Evolutionary conservation across 2,113 vertebrate species (phyloP).

Genomic region (Leucosticte australis): DNA sequence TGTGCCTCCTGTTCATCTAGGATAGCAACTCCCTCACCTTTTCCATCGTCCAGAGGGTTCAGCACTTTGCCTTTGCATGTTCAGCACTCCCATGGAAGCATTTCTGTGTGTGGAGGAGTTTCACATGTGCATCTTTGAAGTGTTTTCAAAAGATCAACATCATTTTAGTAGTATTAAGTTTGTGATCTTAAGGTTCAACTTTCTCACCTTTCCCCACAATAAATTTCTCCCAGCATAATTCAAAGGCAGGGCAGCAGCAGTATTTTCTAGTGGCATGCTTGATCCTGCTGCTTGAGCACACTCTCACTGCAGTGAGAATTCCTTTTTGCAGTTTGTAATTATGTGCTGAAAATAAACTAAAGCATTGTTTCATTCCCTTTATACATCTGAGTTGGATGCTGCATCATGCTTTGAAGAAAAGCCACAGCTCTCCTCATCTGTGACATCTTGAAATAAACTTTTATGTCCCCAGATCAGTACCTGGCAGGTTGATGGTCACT

Average conservation of each 20-base stretch:
- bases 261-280: slow-evolving; percentile 36
- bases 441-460: not conserved
- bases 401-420: slow-evolving; percentile 38
- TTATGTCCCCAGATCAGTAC: not conserved
- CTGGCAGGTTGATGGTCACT: not conserved
- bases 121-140: slow-evolving; percentile 14
- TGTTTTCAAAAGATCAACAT: slow-evolving; percentile 27
- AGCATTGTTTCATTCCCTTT: slow-evolving; percentile 29
- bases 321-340: slow-evolving; percentile 40
- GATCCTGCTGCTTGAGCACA: slow-evolving; percentile 15
- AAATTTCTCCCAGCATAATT: not conserved
- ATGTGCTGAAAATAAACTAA: slow-evolving; percentile 39
- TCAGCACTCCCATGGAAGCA: not conserved
- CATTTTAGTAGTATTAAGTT: not conserved
- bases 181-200: not conserved
- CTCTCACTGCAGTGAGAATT: not conserved
- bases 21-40: not conserved
- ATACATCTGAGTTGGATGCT: not conserved
- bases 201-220: not conserved
- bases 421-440: not conserved
- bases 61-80: not conserved
- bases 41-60: not conserved
- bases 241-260: not conserved
- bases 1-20: not conserved
- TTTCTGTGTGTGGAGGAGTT: not conserved